These are phyloP conservation scores for Chelonus formosanus DNA, from an alignment of 2,888 invertebrate species.

Conservation along the genomic window DNA sequence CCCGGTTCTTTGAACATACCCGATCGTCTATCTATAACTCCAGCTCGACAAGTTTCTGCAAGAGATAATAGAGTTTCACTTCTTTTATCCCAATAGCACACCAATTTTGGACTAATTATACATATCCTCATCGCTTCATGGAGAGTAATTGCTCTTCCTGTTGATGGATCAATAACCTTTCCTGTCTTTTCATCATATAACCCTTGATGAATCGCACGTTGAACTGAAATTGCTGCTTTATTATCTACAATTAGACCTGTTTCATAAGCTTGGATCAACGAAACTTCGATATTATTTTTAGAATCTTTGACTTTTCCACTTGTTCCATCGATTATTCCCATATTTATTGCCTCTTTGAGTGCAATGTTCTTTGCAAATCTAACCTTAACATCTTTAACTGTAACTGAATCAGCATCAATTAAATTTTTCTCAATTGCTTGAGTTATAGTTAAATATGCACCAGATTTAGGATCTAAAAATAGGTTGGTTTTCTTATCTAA, in stretches of 20 bases:
- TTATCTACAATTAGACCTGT: constrained; percentile 82
- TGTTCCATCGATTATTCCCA: constrained; percentile 77
- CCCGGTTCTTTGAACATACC: constrained; percentile 81
- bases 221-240: constrained; percentile 82
- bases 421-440: constrained; percentile 84
- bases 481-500: constrained; percentile 81
- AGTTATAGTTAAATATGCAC: constrained; percentile 79
- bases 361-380: constrained; percentile 82
- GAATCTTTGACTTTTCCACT: constrained; percentile 78
- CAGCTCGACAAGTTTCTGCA: constrained; percentile 81
- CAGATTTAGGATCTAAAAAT: constrained; percentile 84
- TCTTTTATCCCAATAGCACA: constrained; percentile 83
- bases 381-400: constrained; percentile 79
- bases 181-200: constrained; percentile 83
- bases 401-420: constrained; percentile 85
- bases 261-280: constrained; percentile 80
- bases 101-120: constrained; percentile 80
- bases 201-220: constrained; percentile 86
- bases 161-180: constrained; percentile 83
- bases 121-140: constrained; percentile 85
- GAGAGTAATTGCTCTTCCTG: constrained; percentile 80
- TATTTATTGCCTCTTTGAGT: constrained; percentile 80
- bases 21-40: constrained; percentile 81
- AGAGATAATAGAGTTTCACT: constrained; percentile 77
- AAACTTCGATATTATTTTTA: constrained; percentile 73